A percentile compares a stretch with the other conserved stretches of the same genome.
Conservation (phyloP, 2,888 invertebrate species). For the Andrena bucephala region DNA sequence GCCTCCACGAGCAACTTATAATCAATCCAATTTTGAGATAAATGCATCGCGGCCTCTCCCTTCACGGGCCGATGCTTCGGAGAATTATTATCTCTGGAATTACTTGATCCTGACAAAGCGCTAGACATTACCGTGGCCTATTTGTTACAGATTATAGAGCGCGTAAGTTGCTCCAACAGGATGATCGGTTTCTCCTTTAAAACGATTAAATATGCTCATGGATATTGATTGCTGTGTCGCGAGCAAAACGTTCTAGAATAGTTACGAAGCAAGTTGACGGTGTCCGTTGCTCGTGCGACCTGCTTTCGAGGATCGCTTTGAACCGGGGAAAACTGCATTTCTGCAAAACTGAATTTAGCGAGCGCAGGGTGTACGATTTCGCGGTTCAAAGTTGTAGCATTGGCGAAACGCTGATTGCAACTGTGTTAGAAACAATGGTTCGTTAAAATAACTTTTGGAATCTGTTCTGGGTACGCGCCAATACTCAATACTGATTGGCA, state of each 20-base stretch:
- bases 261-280: not conserved
- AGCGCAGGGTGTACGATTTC: not conserved
- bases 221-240: too few relatives aligned
- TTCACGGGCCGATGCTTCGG: constrained; percentile 47
- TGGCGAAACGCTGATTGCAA: not conserved
- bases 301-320: not conserved
- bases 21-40: constrained; percentile 66
- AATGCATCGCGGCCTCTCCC: constrained; percentile 52
- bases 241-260: not conserved
- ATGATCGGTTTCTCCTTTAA: not conserved
- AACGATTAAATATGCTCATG: constrained; percentile 5
- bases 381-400: not conserved
- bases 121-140: constrained; percentile 30
- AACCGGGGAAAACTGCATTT: not conserved
- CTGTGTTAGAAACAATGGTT: not conserved
- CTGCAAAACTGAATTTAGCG: not conserved
- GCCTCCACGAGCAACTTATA: constrained; percentile 57
- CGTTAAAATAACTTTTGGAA: constrained; percentile 7
- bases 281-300: not conserved
- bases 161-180: not conserved
- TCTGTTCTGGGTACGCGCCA: not conserved
- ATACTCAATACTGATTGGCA: not conserved
- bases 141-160: constrained; percentile 6
- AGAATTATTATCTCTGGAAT: constrained; percentile 53
- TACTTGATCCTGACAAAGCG: constrained; percentile 39